These are phyloP conservation scores for Stegodyphus dumicola DNA, from an alignment of 1,140 invertebrate species.

Conservation along the genomic window DNA sequence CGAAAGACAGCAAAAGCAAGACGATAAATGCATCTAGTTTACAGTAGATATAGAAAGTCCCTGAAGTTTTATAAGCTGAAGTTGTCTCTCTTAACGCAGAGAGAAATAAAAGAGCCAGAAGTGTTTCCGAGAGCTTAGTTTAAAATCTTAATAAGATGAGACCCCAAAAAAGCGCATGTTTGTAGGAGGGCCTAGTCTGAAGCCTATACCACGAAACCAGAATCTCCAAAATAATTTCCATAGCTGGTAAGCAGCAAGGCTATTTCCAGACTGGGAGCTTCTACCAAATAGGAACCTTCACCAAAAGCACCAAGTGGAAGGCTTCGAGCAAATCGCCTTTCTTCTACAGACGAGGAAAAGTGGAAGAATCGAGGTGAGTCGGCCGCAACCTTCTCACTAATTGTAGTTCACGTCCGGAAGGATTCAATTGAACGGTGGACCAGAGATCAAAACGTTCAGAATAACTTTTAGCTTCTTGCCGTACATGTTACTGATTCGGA, in stretches of 20 bases:
- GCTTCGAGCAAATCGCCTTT: slow-evolving; percentile 57
- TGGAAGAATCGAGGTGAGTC: slow-evolving; percentile 26
- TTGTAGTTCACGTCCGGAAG: slow-evolving; percentile 13
- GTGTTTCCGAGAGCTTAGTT: background rate
- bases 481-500: no score
- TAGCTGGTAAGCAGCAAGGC: background rate
- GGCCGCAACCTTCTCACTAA: slow-evolving; percentile 38
- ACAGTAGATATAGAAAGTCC: slow-evolving; percentile 49
- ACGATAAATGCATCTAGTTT: slow-evolving; percentile 31
- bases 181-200: background rate
- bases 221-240: slow-evolving; percentile 55
- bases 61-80: slow-evolving; percentile 59
- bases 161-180: slow-evolving; percentile 5
- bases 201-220: background rate
- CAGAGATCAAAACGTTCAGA: no score
- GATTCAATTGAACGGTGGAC: background rate
- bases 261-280: background rate
- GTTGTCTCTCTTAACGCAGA: slow-evolving; percentile 7
- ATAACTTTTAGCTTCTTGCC: no score
- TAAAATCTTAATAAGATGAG: background rate
- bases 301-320: slow-evolving; percentile 61
- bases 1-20: slow-evolving; percentile 32
- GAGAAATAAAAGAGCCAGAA: slow-evolving; percentile 17
- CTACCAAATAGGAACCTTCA: slow-evolving; percentile 60
- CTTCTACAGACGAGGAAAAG: slow-evolving; percentile 13